Base-by-base conservation (phyloP, 2,888 invertebrate genomes). In the Lomographa bimaculata region DNA sequence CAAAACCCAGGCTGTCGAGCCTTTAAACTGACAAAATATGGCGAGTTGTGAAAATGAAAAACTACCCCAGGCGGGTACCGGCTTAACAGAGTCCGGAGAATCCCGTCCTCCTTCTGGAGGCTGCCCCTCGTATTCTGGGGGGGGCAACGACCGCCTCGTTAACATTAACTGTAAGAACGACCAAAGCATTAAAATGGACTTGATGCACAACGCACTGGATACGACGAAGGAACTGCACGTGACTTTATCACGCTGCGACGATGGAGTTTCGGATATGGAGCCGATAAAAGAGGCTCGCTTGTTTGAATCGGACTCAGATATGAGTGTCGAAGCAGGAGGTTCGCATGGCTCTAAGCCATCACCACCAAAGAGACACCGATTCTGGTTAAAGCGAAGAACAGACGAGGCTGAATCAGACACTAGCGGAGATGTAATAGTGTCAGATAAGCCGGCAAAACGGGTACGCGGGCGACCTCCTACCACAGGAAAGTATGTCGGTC, bases 41-140 rank as follows among this genome's bases (percentile, higher is more conserved):
- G n/a, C n/a, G n/a, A n/a, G n/a, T n/a, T n/a, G n/a, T n/a, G n/a
- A n/a, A n/a, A n/a, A n/a, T n/a, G n/a, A n/a, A n/a, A 23, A 7
- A 25, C 7, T 25, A 25, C 25, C 25, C 25, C 25, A 25, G 25
- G 25, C 7, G 25, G 25, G 25, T 25, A 25, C 25, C 25, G 12
- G 2, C n/a, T 6, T 3, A 3, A 16, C n/a, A 12, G 12, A 7
- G 3, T 11, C 2, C 2, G 25, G 25, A 25, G 11, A 11, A 11
- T 12, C 11, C 12, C 25, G 12, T 6, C 25, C 10, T 25, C 7
- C 25, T 12, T 11, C 12, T 7, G 25, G 10, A 25, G 5, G 25
- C 25, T n/a, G 25, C 25, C 25, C 25, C 12, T 25, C 25, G 25
- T 12, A 25, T 25, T 11, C 12, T 25, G 25, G 25, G 25, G 25